Evolutionary conservation across 2,113 vertebrate species (phyloP).

Genomic region (Sylvietta virens): DNA sequence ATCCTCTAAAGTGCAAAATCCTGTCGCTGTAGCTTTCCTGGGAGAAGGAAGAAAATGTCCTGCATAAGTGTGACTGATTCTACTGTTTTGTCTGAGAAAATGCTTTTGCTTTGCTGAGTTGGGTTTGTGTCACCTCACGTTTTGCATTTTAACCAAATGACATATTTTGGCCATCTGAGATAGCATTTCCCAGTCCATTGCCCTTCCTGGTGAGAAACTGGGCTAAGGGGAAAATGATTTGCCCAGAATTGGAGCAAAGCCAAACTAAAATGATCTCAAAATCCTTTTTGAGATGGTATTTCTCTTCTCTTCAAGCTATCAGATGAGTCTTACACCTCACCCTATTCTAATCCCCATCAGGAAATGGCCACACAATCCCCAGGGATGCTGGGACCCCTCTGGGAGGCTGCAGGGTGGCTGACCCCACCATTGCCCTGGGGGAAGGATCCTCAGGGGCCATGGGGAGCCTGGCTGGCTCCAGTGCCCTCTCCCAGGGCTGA

Average conservation of each 20-base stretch:
- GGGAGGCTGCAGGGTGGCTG: background rate
- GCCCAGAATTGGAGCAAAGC: background rate
- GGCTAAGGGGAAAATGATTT: background rate
- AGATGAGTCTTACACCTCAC: background rate
- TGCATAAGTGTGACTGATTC: background rate
- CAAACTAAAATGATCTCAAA: background rate
- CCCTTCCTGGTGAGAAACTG: background rate
- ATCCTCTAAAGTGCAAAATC: background rate
- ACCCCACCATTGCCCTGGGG: fast-evolving
- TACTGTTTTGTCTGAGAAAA: background rate
- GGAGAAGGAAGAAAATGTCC: background rate
- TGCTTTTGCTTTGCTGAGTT: background rate
- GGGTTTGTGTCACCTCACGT: background rate
- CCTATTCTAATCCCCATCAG: background rate
- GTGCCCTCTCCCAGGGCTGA: background rate
- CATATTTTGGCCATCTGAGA: background rate
- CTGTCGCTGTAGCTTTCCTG: fast-evolving
- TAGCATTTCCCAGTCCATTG: background rate
- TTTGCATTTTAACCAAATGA: too few species aligned
- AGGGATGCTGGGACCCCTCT: background rate
- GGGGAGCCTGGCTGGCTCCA: background rate
- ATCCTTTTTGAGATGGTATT: background rate
- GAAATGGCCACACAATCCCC: background rate
- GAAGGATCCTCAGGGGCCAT: background rate
- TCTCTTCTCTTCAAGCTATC: background rate